A percentile compares a stretch with the other conserved stretches of the same genome.
Evolutionary conservation across 1,140 invertebrate species (phyloP).

Genomic region (Zaprionus africanus): DNA sequence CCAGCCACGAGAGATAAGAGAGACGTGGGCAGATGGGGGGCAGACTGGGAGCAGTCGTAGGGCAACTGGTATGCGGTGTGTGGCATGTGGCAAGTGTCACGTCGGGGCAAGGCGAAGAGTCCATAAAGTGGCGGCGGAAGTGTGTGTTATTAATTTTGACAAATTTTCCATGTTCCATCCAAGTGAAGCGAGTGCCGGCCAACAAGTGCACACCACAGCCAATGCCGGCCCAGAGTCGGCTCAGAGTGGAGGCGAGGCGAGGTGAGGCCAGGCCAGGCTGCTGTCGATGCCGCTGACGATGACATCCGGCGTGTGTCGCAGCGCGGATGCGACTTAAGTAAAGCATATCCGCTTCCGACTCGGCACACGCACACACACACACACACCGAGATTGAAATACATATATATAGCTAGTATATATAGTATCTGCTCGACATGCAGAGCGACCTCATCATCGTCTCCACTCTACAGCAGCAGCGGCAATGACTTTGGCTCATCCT

Average conservation of each 20-base stretch:
- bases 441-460: slow-evolving; percentile 48
- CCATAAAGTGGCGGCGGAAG: slow-evolving; percentile 74
- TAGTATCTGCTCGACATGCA: slow-evolving; percentile 55
- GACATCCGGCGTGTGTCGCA: slow-evolving; percentile 79
- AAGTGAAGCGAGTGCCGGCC: slow-evolving; percentile 45
- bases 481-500: slow-evolving; percentile 72
- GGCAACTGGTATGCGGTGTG: slow-evolving; percentile 1
- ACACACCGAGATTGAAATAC: background rate
- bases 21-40: no score
- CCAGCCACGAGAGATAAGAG: slow-evolving; percentile 19
- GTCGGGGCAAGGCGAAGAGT: slow-evolving; percentile 40
- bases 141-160: slow-evolving; percentile 84
- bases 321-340: slow-evolving; percentile 80
- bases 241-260: background rate
- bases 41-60: background rate
- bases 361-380: slow-evolving; percentile 44
- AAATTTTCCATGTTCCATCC: slow-evolving; percentile 74
- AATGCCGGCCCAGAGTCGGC: slow-evolving; percentile 8
- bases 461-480: slow-evolving; percentile 47
- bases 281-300: slow-evolving; percentile 52
- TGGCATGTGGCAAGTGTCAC: slow-evolving; percentile 13
- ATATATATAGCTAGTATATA: slow-evolving; percentile 20
- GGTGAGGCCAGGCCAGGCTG: no score
- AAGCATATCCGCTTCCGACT: slow-evolving; percentile 83
- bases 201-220: slow-evolving; percentile 46